Conservation (phyloP, 2,113 vertebrate genomes). For the Epinephelus fuscoguttatus region DNA sequence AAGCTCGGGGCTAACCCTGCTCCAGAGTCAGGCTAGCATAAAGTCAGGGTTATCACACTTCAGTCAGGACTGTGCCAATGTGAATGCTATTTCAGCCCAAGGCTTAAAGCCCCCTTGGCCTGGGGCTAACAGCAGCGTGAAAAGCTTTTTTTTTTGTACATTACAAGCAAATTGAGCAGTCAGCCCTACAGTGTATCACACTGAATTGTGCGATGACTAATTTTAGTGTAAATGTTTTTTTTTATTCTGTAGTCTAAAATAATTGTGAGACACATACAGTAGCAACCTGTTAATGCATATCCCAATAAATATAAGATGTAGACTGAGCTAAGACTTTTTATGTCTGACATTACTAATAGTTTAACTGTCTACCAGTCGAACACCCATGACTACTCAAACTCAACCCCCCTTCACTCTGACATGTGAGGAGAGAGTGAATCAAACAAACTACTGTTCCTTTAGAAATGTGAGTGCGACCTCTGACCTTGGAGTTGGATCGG, state of each 20-base stretch:
- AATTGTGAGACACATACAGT: neutral
- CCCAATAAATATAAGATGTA: neutral
- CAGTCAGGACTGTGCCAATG: too few relatives aligned
- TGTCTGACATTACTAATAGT: neutral
- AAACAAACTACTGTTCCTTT: conserved; percentile 33
- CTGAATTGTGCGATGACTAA: neutral
- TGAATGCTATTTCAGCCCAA: too few relatives aligned
- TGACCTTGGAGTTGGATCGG: conserved; percentile 29
- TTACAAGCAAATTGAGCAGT: neutral
- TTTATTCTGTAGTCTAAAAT: neutral
- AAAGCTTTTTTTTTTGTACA: too few relatives aligned
- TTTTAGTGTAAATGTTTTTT: neutral
- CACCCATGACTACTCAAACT: neutral
- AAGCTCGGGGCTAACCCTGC: too few relatives aligned
- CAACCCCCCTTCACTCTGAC: neutral
- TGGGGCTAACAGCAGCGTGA: too few relatives aligned
- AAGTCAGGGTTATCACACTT: too few relatives aligned
- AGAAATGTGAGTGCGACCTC: conserved; percentile 56
- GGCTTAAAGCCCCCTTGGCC: too few relatives aligned
- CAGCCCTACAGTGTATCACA: neutral
- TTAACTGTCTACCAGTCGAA: neutral
- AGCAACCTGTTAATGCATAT: neutral
- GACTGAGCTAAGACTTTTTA: neutral
- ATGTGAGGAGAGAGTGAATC: conserved; percentile 16
- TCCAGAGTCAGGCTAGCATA: too few relatives aligned